phyloP scores from a whole-genome alignment of 92 coral and sea anemone species.

The Zoanthus sociatus region DNA sequence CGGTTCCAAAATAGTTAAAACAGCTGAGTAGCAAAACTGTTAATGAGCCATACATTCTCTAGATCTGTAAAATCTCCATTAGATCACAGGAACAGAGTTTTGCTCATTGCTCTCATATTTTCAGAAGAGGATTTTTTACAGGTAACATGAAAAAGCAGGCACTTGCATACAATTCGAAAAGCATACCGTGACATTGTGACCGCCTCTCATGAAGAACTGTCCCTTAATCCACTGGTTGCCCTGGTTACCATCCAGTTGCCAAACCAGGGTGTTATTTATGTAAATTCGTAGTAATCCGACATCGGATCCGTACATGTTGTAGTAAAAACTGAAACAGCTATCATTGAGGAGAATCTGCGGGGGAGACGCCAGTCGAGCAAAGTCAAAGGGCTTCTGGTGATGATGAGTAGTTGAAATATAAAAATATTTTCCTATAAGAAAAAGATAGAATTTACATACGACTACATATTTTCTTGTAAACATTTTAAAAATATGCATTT shows the following conservation, averaged over 20 bases:
- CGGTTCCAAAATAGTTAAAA: too few species aligned
- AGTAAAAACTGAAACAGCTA: slow-evolving; percentile 30
- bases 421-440: slow-evolving; percentile 13
- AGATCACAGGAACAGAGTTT: too few species aligned
- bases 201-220: slow-evolving; percentile 30
- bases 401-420: slow-evolving; percentile 19
- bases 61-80: too few species aligned
- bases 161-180: not conserved
- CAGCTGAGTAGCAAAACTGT: too few species aligned
- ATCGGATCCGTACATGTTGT: slow-evolving; percentile 28
- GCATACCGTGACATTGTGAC: not conserved
- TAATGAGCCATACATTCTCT: too few species aligned
- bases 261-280: slow-evolving; percentile 12
- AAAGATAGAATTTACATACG: not conserved
- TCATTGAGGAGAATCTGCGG: slow-evolving; percentile 7
- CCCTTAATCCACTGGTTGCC: slow-evolving; percentile 47
- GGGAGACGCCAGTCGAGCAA: slow-evolving; percentile 20
- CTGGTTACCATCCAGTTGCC: slow-evolving; percentile 47
- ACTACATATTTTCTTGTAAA: not conserved
- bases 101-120: too few species aligned
- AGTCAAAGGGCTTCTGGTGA: slow-evolving; percentile 18
- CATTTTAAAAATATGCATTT: too few species aligned
- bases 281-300: slow-evolving; percentile 15
- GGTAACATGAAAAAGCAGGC: too few species aligned
- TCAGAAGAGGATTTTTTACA: too few species aligned